Base-by-base conservation (phyloP, 2,888 invertebrate species). In the Aphrophora alni region DNA sequence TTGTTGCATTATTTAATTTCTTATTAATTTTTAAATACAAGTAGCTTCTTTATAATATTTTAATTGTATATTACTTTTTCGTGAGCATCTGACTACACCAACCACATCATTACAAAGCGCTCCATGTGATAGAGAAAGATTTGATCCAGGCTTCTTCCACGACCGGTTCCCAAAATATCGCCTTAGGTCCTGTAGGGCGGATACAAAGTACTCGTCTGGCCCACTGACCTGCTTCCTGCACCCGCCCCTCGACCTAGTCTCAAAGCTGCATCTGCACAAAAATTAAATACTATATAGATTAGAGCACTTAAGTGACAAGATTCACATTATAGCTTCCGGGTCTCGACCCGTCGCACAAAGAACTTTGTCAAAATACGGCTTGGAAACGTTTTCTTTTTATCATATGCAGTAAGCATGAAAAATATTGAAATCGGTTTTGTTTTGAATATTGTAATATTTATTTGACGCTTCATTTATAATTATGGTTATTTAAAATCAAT, bases 131-230 rank as follows among this genome's bases (percentile, higher is more conserved):
- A n/a, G n/a, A n/a, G n/a, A 14, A 14, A 59, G 59, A 59, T 59
- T 59, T 21, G 59, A 59, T 59, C 59, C 59, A 21, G 59, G 21
- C 59, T 59, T 59, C 59, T 59, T 59, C 59, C 59, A 21, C 21
- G 59, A 59, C 59, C 59, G 59, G 59, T 59, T 59, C 59, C 59
- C 59, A 59, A 59, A 59, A 59, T 59, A 59, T 14, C 59, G 59
- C 59, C 59, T 21, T 59, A n/a, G 59, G 59, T 14, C 59, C 59
- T 59, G 5, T 59, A n/a, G 14, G 59, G 59, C 59, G 59, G 59
- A 59, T 59, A 21, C 59, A n/a, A 14, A 21, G 59, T 59, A 59
- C 59, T 21, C 59, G 59, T 59, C 59, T 59, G 59, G 59, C 59
- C 59, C 59, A 59, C 59, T 59, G 21, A 59, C 59, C 59, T 59